Evolutionary conservation across 2,888 invertebrate species (phyloP), one percentile per base, ranked within the genome.

Genomic region (Aleiodes testaceus): DNA sequence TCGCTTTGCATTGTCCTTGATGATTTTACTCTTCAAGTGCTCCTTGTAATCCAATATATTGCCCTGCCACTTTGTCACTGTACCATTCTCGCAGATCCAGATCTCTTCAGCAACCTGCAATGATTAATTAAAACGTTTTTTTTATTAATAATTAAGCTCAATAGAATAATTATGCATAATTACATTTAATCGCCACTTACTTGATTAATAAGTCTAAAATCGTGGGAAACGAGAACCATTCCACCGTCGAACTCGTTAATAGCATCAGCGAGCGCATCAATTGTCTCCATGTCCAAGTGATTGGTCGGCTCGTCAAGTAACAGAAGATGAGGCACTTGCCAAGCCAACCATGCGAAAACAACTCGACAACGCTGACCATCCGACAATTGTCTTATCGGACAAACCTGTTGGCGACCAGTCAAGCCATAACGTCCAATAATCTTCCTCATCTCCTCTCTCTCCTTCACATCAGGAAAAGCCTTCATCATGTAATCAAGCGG

Each of bases 401-500:
- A 97, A 26, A 36, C 96, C 90, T 98, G 97, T 84, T 99, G 98
- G 73, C 97, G 92, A 4, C 99, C 99, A 0, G 99, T 97, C 61
- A 99, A 90, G 1, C 99, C 99, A 86, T 98, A 99, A 70, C 99
- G 92, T 0, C 99, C 99, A 81, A 99, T 97, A 79, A 99, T 99
- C 89, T 97, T 98, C 72, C 99, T 91, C 99, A 99, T 99, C 88
- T 98, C 99, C 88, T 99, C 99, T 30, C 95, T 93, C 88, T 99
- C 99, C 81, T 98, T 97, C 6, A 99, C 95, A 11, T 96, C 97
- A 0, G 99, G 99, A 88, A 97, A 99, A 80, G 94, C 92, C 83
- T 93, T 94, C 95, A 99, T 93, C 99, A 99, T 99, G 88, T 98
- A 99, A 80, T 99, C 99, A 50, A 99, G 89, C 9, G 99, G 98